Base-by-base conservation (phyloP, 2,113 vertebrate genomes). In the Microcebus jonahi region DNA sequence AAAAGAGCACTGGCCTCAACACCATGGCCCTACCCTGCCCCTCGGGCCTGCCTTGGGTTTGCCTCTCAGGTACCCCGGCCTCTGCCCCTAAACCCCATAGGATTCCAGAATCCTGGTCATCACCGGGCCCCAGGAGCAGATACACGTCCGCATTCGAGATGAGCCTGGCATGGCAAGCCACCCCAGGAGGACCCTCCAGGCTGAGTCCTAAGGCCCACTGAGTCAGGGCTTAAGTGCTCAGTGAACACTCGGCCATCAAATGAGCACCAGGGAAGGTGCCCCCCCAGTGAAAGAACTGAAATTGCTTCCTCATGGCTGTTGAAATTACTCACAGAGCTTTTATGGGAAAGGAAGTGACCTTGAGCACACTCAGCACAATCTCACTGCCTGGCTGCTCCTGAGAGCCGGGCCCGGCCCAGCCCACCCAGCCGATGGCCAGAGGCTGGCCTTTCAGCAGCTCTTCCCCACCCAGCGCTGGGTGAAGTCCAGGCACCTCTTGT, bases 1-100 rank as follows among this genome's bases (percentile, higher is more conserved):
- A 3, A 20, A 6, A 29, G 15, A 42, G 59, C 61, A 17, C 4
- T 2, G 27, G 48, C 14, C 53, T 27, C 0, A 53, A 29, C 0
- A 21, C 59, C 59, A 81, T 36, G 77, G 23, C 48, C 77, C 71
- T 8, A 36, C 71, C 67, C 85, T 71, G 21, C 63, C 5, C 14
- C 0, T 2, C 6, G 13, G 13, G 45, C 36, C 85, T 39, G 27
- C 70, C 84, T 55, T 13, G 18, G 8, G 10, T 12, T 70, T 31
- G 42, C 29, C 36, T 67, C 42, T 17, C 2, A 3, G 31, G 61
- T 27, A 53, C 67, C 27, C 59, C 21, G 65, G 87, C 25, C 27
- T 48, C 5, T 9, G 1, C 3, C 8, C 34, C 45, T 39, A 77
- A 73, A 0, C 50, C 18, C 59, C n/a, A 12, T 2, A 25, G 73